Evolutionary conservation across 1,140 invertebrate species (phyloP), one percentile per base, ranked within the genome.

Genomic region (Drosophila chauvacae): DNA sequence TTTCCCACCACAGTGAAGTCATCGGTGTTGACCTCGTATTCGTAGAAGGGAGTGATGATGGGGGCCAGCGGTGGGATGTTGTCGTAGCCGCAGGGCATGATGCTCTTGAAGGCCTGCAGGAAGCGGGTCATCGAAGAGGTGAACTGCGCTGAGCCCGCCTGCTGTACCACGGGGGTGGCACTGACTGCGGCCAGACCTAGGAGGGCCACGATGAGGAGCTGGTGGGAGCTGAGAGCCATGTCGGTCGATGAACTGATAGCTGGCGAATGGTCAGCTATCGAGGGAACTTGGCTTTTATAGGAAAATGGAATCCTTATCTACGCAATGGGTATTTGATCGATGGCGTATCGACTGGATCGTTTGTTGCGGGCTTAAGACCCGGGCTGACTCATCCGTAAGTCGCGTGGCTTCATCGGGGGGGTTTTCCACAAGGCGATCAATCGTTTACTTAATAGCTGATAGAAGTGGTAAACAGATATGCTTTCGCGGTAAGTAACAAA

Each of bases 41-140:
- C 33, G 30, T 64, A 41, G 33, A 75, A 79, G 18, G 77, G 63
- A 14, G 1, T 41, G 9, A 35, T 28, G 1, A 50, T n/a, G 0
- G 84, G 86, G 0, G 80, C 86, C 55, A 90, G 9, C 0, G 53
- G 48, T 0, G 87, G 85, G 7, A 90, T 56, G 2, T 75, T 44
- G 2, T 64, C 23, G 42, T 64, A 90, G 41, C 86, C 85, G 20
- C 86, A 90, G 6, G 86, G 86, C 51, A 82, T 73, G n/a, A 90
- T 82, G 10, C 53, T 72, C 59, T 73, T 73, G 33, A 84, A 86
- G 41, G 87, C 81, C 11, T 63, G 5, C 7, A 77, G n/a, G 42
- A 80, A 86, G 55, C 59, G 77, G 3, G 48, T n/a, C 2, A 86
- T 20, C 6, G 87, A 61, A 3, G 73, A 33, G 10, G 59, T 41